These are phyloP conservation scores for Ceyx erithaca DNA, from an alignment of 2,797 vertebrate species.

Conservation along the genomic window DNA sequence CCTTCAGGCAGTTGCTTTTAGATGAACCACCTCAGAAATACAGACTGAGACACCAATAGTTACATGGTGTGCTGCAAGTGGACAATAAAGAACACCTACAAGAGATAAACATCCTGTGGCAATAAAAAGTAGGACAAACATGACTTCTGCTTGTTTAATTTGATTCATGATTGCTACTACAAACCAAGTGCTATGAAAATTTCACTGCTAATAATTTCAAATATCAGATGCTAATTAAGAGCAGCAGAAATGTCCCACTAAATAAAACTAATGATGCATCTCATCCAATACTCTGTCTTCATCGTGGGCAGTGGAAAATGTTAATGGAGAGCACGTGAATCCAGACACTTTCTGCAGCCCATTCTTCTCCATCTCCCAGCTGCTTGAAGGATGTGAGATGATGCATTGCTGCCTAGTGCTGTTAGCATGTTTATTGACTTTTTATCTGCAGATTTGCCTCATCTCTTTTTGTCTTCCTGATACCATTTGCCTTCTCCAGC, in stretches of 20 bases:
- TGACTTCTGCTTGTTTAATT: neutral
- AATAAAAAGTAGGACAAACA: neutral
- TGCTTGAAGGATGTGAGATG: neutral
- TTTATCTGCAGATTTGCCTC: neutral
- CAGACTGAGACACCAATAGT: neutral
- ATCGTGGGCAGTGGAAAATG: neutral
- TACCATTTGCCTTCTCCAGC: neutral
- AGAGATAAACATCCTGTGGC: neutral
- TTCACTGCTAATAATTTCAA: conserved; percentile 1
- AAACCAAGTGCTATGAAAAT: neutral
- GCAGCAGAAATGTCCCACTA: neutral
- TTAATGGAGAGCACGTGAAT: neutral
- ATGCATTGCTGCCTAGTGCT: neutral
- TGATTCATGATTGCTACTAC: neutral
- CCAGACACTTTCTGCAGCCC: neutral
- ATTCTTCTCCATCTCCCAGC: neutral
- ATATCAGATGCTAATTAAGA: neutral
- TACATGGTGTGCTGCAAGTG: neutral
- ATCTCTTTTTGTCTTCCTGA: neutral
- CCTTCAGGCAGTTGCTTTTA: neutral
- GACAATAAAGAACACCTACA: neutral
- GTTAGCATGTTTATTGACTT: neutral
- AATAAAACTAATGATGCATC: neutral
- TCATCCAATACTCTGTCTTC: neutral
- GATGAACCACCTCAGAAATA: neutral